These are phyloP conservation scores for Takifugu rubripes DNA, from an alignment of 2,797 vertebrate genomes.

Conservation along the genomic window DNA sequence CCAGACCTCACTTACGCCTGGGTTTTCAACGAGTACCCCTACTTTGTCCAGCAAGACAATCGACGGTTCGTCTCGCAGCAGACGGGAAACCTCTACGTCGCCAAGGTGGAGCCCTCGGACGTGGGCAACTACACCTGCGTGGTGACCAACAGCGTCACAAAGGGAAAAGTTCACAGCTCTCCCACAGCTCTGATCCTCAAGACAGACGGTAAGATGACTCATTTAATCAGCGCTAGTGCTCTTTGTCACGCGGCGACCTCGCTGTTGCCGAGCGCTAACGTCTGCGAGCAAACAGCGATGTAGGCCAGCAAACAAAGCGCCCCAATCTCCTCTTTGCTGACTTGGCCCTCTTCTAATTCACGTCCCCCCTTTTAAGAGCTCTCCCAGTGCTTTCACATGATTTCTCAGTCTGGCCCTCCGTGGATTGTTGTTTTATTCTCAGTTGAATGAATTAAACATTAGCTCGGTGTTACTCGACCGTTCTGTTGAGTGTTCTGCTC, in stretches of 20 bases:
- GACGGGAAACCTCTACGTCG: conserved; percentile 92
- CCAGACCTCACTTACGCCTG: conserved; percentile 87
- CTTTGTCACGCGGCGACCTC: conserved; percentile 36
- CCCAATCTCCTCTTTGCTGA: conserved; percentile 64
- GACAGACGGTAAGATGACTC: conserved; percentile 81
- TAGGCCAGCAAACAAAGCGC: conserved; percentile 65
- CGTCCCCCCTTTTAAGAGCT: conserved; percentile 61
- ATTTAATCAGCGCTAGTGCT: conserved; percentile 41
- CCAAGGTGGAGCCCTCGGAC: conserved; percentile 90
- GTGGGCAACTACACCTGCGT: conserved; percentile 95
- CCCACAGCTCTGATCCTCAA: conserved; percentile 89
- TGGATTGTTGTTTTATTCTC: conserved; percentile 51
- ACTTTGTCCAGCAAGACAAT: conserved; percentile 91
- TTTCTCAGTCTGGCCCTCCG: conserved; percentile 35
- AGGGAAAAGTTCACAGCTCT: conserved; percentile 83
- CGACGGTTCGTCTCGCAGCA: conserved; percentile 93
- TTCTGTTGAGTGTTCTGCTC: conserved; percentile 68
- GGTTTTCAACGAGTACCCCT: conserved; percentile 94
- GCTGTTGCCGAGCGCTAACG: conserved; percentile 47
- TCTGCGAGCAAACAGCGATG: conserved; percentile 56
- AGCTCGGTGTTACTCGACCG: conserved; percentile 65
- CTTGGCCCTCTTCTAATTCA: conserved; percentile 53
- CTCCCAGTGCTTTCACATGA: conserved; percentile 54
- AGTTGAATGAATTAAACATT: conserved; percentile 75
- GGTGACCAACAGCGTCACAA: conserved; percentile 82